Evolutionary conservation across 1,140 invertebrate species (phyloP).

Genomic region (Pseudobourletiella spinata): DNA sequence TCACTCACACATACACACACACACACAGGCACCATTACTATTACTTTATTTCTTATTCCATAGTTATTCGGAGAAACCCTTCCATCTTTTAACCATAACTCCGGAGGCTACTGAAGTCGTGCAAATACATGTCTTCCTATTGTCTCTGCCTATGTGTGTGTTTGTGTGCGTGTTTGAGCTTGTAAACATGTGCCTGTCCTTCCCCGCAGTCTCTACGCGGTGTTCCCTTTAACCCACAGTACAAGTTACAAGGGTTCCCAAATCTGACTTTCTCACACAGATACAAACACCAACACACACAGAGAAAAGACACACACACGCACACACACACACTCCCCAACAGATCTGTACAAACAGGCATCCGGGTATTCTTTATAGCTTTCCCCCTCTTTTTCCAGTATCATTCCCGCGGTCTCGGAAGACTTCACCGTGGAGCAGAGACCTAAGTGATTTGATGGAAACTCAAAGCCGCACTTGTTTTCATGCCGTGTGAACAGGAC

Average conservation of each 20-base stretch:
- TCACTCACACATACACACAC: neutral
- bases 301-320: too few species aligned
- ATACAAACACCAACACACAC: neutral
- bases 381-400: neutral
- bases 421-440: neutral
- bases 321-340: too few species aligned
- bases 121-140: too few species aligned
- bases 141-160: too few species aligned
- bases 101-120: too few species aligned
- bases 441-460: slow-evolving; percentile 1
- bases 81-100: too few species aligned
- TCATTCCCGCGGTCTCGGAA: slow-evolving; percentile 1
- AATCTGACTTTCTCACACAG: neutral
- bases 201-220: too few species aligned
- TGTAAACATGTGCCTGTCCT: too few species aligned
- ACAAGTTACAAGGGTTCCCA: neutral
- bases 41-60: neutral
- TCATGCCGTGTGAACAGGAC: neutral
- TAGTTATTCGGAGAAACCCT: neutral
- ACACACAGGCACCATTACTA: neutral
- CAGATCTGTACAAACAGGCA: neutral
- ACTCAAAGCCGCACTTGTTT: slow-evolving; percentile 2
- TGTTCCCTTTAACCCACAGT: too few species aligned
- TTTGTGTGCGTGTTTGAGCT: too few species aligned
- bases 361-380: slow-evolving; percentile 8